Percentiles rank a stretch among this genome's conserved stretches.
phyloP scores from a whole-genome alignment of 2,113 vertebrate species.

The Ageneiosus marmoratus region DNA sequence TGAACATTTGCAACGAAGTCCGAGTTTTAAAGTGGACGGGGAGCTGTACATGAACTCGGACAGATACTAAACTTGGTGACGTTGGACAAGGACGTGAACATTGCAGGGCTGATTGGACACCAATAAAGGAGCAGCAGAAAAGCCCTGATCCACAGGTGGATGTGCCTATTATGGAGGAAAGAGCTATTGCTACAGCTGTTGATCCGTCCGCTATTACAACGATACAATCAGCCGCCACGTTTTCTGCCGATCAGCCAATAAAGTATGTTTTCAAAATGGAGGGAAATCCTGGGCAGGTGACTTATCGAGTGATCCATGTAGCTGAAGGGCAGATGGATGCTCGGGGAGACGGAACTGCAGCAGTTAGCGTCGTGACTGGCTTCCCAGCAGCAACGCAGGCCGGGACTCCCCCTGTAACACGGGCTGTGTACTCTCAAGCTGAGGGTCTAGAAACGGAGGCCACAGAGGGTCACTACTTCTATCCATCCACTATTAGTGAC shows the following conservation, averaged over 20 bases:
- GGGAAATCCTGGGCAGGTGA: constrained; percentile 82
- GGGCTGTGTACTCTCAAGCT: constrained; percentile 78
- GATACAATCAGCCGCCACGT: constrained; percentile 87
- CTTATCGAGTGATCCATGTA: constrained; percentile 92
- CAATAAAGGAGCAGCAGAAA: constrained; percentile 43
- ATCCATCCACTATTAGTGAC: constrained; percentile 75
- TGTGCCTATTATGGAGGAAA: constrained; percentile 59
- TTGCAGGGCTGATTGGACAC: not conserved
- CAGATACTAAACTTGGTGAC: not conserved
- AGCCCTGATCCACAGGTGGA: constrained; percentile 49
- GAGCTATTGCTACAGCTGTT: constrained; percentile 83
- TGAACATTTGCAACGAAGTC: not conserved
- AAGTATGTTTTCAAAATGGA: constrained; percentile 92
- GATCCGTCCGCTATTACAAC: constrained; percentile 86
- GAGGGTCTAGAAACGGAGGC: constrained; percentile 71
- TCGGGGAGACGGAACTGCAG: constrained; percentile 82
- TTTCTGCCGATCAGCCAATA: constrained; percentile 83
- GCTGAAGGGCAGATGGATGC: constrained; percentile 89
- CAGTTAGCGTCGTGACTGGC: constrained; percentile 83
- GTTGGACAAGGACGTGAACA: not conserved
- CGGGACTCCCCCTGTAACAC: constrained; percentile 71
- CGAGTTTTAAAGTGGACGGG: not conserved
- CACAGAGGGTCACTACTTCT: constrained; percentile 77
- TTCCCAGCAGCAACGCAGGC: constrained; percentile 82
- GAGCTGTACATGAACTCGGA: not conserved